Conservation (phyloP, 2,888 invertebrate genomes). For the Mactromeris polynyma region DNA sequence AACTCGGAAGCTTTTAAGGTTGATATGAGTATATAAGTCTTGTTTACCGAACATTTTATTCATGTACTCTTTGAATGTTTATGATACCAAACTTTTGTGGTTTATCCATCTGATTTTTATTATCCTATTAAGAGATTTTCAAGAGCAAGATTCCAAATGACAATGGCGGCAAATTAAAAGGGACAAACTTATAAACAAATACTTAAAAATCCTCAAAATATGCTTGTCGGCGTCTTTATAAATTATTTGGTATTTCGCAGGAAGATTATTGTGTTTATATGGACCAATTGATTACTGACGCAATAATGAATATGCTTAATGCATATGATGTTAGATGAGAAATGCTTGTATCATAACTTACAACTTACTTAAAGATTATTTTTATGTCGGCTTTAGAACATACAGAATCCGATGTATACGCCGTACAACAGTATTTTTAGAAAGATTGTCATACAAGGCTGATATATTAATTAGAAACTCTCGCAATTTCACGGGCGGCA, state of each 20-base stretch:
- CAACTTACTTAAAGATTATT: background rate
- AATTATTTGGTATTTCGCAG: conserved; percentile 4
- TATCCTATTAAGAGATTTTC: conserved; percentile 52
- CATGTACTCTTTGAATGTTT: conserved; percentile 47
- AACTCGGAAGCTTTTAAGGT: conserved; percentile 51
- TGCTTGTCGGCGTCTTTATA: conserved; percentile 27
- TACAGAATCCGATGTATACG: no score
- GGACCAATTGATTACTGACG: conserved; percentile 16
- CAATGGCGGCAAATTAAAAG: conserved; percentile 50
- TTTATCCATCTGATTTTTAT: conserved; percentile 41
- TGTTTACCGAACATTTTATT: conserved; percentile 51
- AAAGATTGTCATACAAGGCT: no score
- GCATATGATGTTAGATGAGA: background rate
- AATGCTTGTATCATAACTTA: background rate
- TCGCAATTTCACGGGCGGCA: no score
- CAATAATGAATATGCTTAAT: background rate
- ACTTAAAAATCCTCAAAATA: conserved; percentile 22
- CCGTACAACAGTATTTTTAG: no score
- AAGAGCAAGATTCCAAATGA: conserved; percentile 22
- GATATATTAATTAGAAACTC: no score
- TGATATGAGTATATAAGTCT: conserved; percentile 28
- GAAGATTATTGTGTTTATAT: conserved; percentile 10
- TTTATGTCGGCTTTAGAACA: no score
- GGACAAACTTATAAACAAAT: conserved; percentile 48
- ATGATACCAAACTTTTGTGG: conserved; percentile 36